phyloP scores from a whole-genome alignment of 23 tunicate genomes.

The Ciona savignyi region DNA sequence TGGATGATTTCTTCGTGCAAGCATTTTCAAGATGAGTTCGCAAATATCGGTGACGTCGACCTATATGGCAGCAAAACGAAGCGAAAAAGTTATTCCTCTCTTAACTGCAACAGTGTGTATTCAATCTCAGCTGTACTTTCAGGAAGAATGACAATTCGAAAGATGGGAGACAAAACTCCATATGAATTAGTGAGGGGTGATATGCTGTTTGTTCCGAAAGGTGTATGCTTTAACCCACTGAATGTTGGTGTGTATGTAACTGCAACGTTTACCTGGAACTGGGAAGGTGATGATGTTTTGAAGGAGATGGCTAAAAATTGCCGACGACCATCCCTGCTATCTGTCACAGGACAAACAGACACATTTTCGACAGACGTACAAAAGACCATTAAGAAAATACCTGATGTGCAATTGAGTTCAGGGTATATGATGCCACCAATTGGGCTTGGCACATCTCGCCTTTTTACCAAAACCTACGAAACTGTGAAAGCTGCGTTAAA shows the following conservation, averaged over 20 bases:
- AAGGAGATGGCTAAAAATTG: not conserved
- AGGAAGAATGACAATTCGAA: not conserved
- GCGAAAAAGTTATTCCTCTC: not conserved
- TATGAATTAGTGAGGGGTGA: slow-evolving; percentile 13
- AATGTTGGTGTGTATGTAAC: slow-evolving; percentile 5
- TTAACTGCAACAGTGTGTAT: not conserved
- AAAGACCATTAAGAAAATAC: not conserved
- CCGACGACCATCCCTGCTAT: not conserved
- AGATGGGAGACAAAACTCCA: not conserved
- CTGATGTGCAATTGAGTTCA: slow-evolving; percentile 12
- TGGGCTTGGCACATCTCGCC: slow-evolving; percentile 31
- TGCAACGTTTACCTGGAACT: not conserved
- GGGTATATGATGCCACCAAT: slow-evolving; percentile 43
- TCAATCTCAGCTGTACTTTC: slow-evolving; percentile 11
- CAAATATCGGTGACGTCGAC: not conserved
- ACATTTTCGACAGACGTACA: not conserved
- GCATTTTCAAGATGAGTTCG: slow-evolving; percentile 11
- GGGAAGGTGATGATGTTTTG: not conserved
- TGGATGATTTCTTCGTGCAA: slow-evolving; percentile 16
- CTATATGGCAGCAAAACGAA: slow-evolving; percentile 7
- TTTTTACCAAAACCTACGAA: slow-evolving; percentile 14
- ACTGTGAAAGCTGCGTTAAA: slow-evolving; percentile 16
- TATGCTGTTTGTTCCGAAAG: slow-evolving; percentile 22
- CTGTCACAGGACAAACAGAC: not conserved
- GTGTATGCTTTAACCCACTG: not conserved